Evolutionary conservation across 2,113 vertebrate species (phyloP).

Genomic region (Aix galericulata): DNA sequence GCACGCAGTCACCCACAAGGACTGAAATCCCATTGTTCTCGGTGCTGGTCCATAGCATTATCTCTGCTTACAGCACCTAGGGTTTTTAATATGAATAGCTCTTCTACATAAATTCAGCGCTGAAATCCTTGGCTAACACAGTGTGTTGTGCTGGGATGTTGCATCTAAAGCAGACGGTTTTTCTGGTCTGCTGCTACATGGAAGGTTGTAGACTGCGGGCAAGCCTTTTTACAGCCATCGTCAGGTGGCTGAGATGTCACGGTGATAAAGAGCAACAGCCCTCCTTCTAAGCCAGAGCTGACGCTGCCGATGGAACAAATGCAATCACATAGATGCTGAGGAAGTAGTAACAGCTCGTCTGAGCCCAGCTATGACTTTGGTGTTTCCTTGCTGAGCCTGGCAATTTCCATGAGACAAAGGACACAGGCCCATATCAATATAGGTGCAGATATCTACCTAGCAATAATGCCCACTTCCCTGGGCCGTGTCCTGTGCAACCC

Average conservation of each 20-base stretch:
- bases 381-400: background rate
- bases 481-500: fast-evolving
- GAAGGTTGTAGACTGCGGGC: background rate
- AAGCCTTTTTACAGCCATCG: background rate
- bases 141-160: background rate
- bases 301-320: background rate
- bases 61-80: background rate
- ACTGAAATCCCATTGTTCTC: background rate
- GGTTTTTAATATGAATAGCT: background rate
- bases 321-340: fast-evolving
- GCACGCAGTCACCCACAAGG: background rate
- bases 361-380: background rate
- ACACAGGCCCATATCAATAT: background rate
- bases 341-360: background rate
- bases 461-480: background rate
- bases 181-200: background rate
- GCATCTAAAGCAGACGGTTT: background rate
- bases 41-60: fast-evolving
- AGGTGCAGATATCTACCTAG: background rate
- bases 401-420: background rate
- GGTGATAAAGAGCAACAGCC: background rate
- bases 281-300: background rate
- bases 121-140: background rate
- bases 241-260: background rate
- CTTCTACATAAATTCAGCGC: background rate